Conservation (phyloP, 2,888 invertebrate genomes). For the Heliconius aoede region DNA sequence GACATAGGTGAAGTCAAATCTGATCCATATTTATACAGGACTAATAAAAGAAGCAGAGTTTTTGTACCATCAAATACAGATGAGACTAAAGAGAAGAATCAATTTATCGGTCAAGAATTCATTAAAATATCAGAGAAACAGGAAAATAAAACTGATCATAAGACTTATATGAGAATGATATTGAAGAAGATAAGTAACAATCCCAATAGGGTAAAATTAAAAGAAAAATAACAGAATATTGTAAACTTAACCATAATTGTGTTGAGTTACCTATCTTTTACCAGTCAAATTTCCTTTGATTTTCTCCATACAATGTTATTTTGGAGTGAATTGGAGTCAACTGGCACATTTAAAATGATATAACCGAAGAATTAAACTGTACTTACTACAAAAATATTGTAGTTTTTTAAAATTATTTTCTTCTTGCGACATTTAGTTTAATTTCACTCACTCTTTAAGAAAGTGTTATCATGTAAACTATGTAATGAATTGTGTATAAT, state of each 20-base stretch:
- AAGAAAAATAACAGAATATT: conserved; percentile 38
- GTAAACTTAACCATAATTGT: not conserved
- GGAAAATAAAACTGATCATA: conserved; percentile 50
- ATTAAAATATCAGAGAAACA: conserved; percentile 61
- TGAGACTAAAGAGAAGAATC: conserved; percentile 45
- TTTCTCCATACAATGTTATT: not conserved
- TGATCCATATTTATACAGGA: conserved; percentile 67
- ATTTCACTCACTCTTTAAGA: not conserved
- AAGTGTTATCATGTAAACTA: too few relatives aligned
- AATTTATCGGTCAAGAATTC: conserved; percentile 69
- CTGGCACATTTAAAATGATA: not conserved
- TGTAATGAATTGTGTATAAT: too few relatives aligned
- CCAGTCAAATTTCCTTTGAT: not conserved
- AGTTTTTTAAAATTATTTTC: not conserved
- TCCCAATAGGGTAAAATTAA: conserved; percentile 67
- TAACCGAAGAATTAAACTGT: too few relatives aligned
- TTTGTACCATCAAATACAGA: conserved; percentile 61
- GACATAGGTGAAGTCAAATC: conserved; percentile 38
- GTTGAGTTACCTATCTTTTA: not conserved
- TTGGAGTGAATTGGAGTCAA: not conserved
- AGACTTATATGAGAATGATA: conserved; percentile 69
- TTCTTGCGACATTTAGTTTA: not conserved
- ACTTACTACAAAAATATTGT: not conserved
- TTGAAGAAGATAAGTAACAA: conserved; percentile 73
- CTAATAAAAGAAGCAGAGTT: conserved; percentile 64